A percentile compares a stretch with the other conserved stretches of the same genome.
phyloP scores from a whole-genome alignment of 2,888 invertebrate genomes.

The Polyommatus iphigenia region DNA sequence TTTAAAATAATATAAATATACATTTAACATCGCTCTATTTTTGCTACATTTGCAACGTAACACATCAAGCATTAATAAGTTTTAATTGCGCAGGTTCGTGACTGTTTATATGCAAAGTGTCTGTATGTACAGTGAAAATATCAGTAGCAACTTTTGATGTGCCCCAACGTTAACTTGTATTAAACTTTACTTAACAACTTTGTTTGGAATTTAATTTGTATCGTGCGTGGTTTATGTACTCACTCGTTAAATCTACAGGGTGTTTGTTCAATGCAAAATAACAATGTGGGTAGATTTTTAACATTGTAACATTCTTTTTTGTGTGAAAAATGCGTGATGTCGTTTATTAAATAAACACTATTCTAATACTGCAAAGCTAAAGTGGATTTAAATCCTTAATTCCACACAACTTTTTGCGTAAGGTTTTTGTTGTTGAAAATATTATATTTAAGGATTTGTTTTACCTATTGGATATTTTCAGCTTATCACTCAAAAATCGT shows the following conservation, averaged over 20 bases:
- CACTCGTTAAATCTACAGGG: not conserved
- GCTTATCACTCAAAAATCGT: too few relatives aligned
- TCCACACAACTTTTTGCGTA: too few relatives aligned
- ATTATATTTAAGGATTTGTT: too few relatives aligned
- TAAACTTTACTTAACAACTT: conserved; percentile 42
- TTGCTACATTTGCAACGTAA: not conserved
- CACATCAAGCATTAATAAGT: conserved; percentile 37
- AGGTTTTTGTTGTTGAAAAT: too few relatives aligned
- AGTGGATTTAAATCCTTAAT: too few relatives aligned
- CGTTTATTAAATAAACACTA: not conserved
- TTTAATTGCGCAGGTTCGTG: conserved; percentile 43
- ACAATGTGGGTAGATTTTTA: not conserved
- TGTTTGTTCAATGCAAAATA: not conserved
- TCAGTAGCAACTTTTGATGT: conserved; percentile 43
- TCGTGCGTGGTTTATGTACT: conserved; percentile 32
- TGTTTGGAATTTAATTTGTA: conserved; percentile 41
- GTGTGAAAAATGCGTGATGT: not conserved
- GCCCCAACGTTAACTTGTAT: conserved; percentile 41
- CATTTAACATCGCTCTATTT: too few relatives aligned
- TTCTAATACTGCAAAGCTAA: not conserved
- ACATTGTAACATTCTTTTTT: not conserved
- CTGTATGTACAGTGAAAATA: conserved; percentile 46
- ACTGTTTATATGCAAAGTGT: conserved; percentile 42
- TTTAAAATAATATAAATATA: too few relatives aligned
- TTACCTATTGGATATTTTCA: too few relatives aligned